Base-by-base conservation (phyloP, 2,888 invertebrate species). In the Aproaerema taeniolella region DNA sequence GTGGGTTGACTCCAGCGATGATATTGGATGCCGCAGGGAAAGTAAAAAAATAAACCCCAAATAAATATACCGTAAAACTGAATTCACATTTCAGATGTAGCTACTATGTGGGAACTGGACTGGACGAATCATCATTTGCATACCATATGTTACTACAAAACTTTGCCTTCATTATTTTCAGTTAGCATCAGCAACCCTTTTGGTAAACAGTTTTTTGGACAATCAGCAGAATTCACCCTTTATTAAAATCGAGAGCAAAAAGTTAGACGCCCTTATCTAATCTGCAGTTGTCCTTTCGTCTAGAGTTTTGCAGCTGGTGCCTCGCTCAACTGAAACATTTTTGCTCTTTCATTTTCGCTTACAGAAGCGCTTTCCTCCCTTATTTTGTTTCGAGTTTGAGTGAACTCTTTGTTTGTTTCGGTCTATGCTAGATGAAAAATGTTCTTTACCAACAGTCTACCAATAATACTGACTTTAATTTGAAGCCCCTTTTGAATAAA, bases 231-330 rank as follows among this genome's bases (percentile, higher is more conserved):
- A 17, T 56, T 51, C 47, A 50, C 38, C 56, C 53, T 60, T 65
- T 55, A 55, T 67, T 63, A 58, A 59, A 60, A 52, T 58, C 41
- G 42, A 53, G 48, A 46, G 49, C 48, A 41, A 60, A 61, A 66
- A 59, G 47, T 63, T 52, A 49, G 49, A 51, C 51, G 41, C 52
- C 47, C 45, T 52, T 52, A 52, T 56, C 51, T 53, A 48, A 48
- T 48, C 45, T 43, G 42, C 39, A 50, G 39, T 48, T 46, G 47
- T 50, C 51, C 41, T 41, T 45, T 46, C 37, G 38, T 41, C 42
- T 34, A 38, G 34, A 42, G 30, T 29, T 40, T 36, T 41, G 46
- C 53, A 53, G 55, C 53, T 53, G 53, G 43, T 49, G 47, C 42
- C 33, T 32, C 33, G 30, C 35, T 38, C 41, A 31, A 28, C 41